phyloP scores from a whole-genome alignment of 2,797 vertebrate genomes.

The Enteromius fasciolatus region DNA sequence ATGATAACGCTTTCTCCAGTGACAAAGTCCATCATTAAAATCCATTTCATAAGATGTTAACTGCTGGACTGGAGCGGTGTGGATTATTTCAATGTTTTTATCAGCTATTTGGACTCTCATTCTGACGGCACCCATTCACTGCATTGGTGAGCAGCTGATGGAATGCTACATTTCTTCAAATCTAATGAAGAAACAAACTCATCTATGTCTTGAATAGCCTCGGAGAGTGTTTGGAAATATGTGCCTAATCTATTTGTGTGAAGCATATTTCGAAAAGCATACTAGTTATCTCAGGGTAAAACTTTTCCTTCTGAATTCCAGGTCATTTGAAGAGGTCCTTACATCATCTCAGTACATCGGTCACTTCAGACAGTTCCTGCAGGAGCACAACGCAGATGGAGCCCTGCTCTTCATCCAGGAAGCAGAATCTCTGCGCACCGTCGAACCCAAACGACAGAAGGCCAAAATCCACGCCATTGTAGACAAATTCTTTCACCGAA shows the following conservation, averaged over 20 bases:
- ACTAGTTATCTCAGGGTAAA: background rate
- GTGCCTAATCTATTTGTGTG: background rate
- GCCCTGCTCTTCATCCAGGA: constrained; percentile 34
- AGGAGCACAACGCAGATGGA: background rate
- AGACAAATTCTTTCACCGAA: constrained; percentile 22
- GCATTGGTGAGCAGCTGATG: background rate
- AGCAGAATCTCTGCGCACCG: background rate
- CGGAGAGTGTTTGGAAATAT: background rate
- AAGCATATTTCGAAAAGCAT: background rate
- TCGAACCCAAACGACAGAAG: constrained; percentile 10
- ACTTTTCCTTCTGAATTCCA: background rate
- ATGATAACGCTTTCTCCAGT: background rate
- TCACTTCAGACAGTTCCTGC: constrained; percentile 20
- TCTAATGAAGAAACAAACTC: background rate
- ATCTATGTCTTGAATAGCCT: background rate
- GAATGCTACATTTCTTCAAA: background rate
- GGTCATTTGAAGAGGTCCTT: constrained; percentile 27
- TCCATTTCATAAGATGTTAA: background rate
- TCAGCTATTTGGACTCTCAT: background rate
- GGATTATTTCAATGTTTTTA: background rate
- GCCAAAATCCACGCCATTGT: constrained; percentile 34
- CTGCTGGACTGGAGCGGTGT: background rate
- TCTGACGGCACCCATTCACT: constrained; percentile 5
- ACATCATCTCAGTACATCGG: background rate
- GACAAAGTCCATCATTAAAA: background rate